These are phyloP conservation scores for Callopanchax toddi DNA, from an alignment of 2,113 vertebrate species.

Conservation along the genomic window DNA sequence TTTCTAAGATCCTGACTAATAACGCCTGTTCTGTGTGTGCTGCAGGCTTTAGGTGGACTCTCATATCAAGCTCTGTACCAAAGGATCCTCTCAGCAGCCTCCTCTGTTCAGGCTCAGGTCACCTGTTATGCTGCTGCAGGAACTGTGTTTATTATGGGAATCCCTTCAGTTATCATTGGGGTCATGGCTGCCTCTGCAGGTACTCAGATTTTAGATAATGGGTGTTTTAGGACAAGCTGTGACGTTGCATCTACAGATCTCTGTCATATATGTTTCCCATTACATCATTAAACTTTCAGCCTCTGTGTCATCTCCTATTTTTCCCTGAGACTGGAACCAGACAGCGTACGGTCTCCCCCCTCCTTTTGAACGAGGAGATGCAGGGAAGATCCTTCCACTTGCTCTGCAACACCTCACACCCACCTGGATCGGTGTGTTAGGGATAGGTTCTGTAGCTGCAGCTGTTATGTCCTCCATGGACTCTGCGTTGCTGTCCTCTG, in stretches of 20 bases:
- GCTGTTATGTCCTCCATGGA: slow-evolving; percentile 70
- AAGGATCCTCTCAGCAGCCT: slow-evolving; percentile 78
- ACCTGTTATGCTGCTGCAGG: slow-evolving; percentile 74
- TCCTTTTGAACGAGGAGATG: slow-evolving; percentile 77
- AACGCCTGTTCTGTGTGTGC: slow-evolving; percentile 1
- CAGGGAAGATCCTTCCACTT: slow-evolving; percentile 77
- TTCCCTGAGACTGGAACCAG: slow-evolving; percentile 83
- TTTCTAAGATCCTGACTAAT: not conserved
- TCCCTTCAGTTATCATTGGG: slow-evolving; percentile 80
- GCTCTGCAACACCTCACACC: slow-evolving; percentile 80
- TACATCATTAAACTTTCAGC: not conserved
- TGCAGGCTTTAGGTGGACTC: slow-evolving; percentile 77
- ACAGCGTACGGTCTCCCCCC: slow-evolving; percentile 80
- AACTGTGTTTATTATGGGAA: slow-evolving; percentile 70
- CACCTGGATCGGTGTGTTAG: slow-evolving; percentile 62
- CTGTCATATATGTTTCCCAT: too few species aligned
- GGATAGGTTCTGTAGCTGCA: slow-evolving; percentile 58
- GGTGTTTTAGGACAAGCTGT: too few species aligned
- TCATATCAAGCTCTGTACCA: slow-evolving; percentile 83
- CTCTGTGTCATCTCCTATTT: slow-evolving; percentile 32
- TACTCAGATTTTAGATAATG: slow-evolving; percentile 37
- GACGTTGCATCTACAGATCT: too few species aligned
- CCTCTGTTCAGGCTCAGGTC: slow-evolving; percentile 68
- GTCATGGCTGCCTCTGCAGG: slow-evolving; percentile 80
- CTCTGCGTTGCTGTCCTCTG: slow-evolving; percentile 62